Evolutionary conservation across 2,113 vertebrate genomes (phyloP), one percentile per base, ranked within the genome.

Genomic region (Ageneiosus marmoratus): DNA sequence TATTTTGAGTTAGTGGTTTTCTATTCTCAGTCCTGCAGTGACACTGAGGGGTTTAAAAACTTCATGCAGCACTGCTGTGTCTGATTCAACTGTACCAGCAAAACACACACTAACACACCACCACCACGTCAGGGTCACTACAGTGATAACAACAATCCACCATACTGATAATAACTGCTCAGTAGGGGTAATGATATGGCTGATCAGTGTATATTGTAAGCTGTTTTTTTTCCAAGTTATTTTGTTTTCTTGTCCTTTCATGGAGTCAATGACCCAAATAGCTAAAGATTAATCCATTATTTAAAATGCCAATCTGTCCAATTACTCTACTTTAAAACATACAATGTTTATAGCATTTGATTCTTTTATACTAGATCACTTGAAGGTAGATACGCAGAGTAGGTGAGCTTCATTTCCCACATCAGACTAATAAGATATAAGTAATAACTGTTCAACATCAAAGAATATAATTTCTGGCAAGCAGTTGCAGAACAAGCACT

Each of bases 391-490:
- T 48, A 5, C 10, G 11, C 3, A 27, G 46, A 50, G 46, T n/a
- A 50, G 15, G 7, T 67, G 63, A 74, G 72, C 72, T 53, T 75
- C 72, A 48, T 74, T 32, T 51, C 12, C 48, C 72, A 20, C 27
- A 74, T 51, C 0, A 20, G 22, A 24, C 46, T 11, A 76, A 75
- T 75, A 53, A 51, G 9, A 51, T 9, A 53, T 10, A 27, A 70
- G 32, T 37, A 13, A 29, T 29, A 62, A 73, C 51, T 24, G 73
- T 34, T 76, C 18, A 11, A 55, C 51, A 24, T 76, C 29, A 24
- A 76, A 13, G 18, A 37, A 37, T 32, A 51, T 74, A 51, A 74
- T 74, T 74, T 32, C 46, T 32, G 73, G 55, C 50, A 76, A 76
- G 51, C 50, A 32, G 72, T 75, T 48, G 5, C 72, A 22, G 4